A percentile compares a stretch with the other conserved stretches of the same genome.
These are phyloP conservation scores for Bombylius major DNA, from an alignment of 2,888 invertebrate species.

Conservation along the genomic window DNA sequence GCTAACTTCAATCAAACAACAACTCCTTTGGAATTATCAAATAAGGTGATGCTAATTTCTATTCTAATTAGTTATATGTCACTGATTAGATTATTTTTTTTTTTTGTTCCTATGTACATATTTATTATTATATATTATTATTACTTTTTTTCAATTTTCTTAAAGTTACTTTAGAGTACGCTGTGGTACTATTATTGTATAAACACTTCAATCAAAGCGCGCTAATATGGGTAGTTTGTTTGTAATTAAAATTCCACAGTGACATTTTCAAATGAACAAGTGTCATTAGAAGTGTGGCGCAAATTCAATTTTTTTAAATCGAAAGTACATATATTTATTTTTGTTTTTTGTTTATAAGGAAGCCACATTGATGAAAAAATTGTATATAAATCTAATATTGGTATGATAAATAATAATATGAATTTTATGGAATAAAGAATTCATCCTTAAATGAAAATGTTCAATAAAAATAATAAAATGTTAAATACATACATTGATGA, in stretches of 20 bases:
- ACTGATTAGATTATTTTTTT: neutral
- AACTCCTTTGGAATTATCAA: neutral
- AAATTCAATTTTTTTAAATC: neutral
- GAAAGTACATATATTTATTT: neutral
- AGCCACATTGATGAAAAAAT: too few species aligned
- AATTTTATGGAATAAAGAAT: too few species aligned
- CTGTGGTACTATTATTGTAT: neutral
- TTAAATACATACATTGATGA: too few species aligned
- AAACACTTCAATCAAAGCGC: neutral
- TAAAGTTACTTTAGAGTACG: neutral
- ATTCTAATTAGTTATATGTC: slow-evolving; percentile 7
- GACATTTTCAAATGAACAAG: neutral
- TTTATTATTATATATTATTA: too few species aligned
- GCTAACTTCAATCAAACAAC: neutral
- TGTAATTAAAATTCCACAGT: neutral
- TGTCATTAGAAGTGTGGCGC: neutral
- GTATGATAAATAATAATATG: too few species aligned
- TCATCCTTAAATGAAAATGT: too few species aligned
- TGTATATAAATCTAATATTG: too few species aligned
- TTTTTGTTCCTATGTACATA: neutral
- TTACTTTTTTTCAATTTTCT: neutral
- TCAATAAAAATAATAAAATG: too few species aligned
- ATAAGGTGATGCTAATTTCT: slow-evolving; percentile 7
- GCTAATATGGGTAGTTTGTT: neutral
- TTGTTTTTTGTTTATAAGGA: too few species aligned